Conservation (phyloP, 1,140 invertebrate species). For the Bombus balteatus region DNA sequence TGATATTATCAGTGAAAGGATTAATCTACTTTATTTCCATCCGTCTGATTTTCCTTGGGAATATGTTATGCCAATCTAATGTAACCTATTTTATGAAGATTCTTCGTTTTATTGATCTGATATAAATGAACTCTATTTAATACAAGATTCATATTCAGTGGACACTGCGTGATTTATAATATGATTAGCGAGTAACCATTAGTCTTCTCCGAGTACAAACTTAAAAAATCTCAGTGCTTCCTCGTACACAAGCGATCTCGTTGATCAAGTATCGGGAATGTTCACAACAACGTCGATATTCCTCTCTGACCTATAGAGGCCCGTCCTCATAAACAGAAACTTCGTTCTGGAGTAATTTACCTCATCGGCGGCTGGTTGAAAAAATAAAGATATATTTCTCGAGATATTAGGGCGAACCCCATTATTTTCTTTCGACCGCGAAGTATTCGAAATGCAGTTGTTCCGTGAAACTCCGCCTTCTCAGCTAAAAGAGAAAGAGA, state of each 20-base stretch:
- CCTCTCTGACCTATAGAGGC: background rate
- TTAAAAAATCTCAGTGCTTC: background rate
- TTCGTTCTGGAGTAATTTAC: conserved; percentile 14
- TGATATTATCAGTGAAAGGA: background rate
- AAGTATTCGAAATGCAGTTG: conserved; percentile 10
- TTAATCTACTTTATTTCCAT: background rate
- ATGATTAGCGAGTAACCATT: background rate
- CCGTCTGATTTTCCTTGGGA: background rate
- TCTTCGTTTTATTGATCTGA: background rate
- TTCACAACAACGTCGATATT: background rate
- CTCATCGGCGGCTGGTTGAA: conserved; percentile 18
- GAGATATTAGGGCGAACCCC: conserved; percentile 26
- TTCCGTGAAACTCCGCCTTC: conserved; percentile 28
- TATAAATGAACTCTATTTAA: background rate
- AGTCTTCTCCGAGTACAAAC: background rate
- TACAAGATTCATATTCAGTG: background rate
- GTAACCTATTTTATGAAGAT: background rate
- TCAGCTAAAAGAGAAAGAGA: background rate
- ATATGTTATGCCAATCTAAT: background rate
- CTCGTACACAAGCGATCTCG: conserved; percentile 31
- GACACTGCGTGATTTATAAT: background rate
- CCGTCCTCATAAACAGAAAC: background rate
- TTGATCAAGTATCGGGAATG: conserved; percentile 44
- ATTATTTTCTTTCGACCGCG: conserved; percentile 16
- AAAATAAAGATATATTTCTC: conserved; percentile 29